phyloP scores from a whole-genome alignment of 2,888 invertebrate genomes.

The Eristalis intricaria region DNA sequence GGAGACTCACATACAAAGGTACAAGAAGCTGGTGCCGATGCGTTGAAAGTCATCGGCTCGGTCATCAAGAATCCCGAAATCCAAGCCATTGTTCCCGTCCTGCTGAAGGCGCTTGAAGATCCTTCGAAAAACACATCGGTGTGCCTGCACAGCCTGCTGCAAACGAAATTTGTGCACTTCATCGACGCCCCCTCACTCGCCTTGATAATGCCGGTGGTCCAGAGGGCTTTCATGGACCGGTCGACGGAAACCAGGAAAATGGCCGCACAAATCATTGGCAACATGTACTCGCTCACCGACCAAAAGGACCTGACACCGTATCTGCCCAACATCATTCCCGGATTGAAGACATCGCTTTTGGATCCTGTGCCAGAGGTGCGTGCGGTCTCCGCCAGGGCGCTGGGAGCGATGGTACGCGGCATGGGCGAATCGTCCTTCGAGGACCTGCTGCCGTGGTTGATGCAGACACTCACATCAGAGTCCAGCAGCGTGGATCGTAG shows the following conservation, averaged over 20 bases:
- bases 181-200: slow-evolving; percentile 99
- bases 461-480: slow-evolving; percentile 98
- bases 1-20: slow-evolving; percentile 99
- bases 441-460: slow-evolving; percentile 98
- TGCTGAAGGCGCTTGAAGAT: slow-evolving; percentile 96
- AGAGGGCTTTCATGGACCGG: slow-evolving; percentile 98
- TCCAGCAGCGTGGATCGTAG: slow-evolving; percentile 96
- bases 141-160: slow-evolving; percentile 95
- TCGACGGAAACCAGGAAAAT: slow-evolving; percentile 99
- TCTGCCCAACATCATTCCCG: slow-evolving; percentile 97
- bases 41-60: slow-evolving; percentile 96
- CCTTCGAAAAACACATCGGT: slow-evolving; percentile 96
- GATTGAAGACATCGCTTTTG: slow-evolving; percentile 95
- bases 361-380: slow-evolving; percentile 99
- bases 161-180: slow-evolving; percentile 99
- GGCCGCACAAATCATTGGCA: slow-evolving; percentile 99
- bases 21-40: slow-evolving; percentile 97
- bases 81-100: slow-evolving; percentile 93
- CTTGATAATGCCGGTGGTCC: slow-evolving; percentile 99
- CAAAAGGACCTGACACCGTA: slow-evolving; percentile 99
- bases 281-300: slow-evolving; percentile 99
- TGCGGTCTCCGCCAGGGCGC: slow-evolving; percentile 96
- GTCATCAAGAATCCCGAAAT: slow-evolving; percentile 99
- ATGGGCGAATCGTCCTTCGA: slow-evolving; percentile 98
- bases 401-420: slow-evolving; percentile 98